A percentile compares a stretch with the other conserved stretches of the same genome.
Evolutionary conservation across 2,797 vertebrate species (phyloP).

Genomic region (Limnodromus scolopaceus): DNA sequence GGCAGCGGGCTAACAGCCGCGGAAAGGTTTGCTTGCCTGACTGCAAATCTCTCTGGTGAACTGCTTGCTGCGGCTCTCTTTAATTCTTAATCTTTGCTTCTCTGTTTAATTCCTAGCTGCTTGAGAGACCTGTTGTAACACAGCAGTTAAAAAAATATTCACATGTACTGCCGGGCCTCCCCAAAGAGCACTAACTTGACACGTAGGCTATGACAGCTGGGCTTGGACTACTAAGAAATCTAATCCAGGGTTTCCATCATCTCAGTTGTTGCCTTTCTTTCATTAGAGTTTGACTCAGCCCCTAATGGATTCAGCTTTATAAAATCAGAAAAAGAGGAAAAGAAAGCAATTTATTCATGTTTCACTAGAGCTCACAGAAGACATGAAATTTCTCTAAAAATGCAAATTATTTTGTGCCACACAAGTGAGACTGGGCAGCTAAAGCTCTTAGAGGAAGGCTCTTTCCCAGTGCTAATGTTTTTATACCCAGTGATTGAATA

Average conservation of each 20-base stretch:
- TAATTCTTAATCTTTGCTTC: conserved; percentile 64
- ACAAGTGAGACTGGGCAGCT: conserved; percentile 69
- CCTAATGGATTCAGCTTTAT: conserved; percentile 78
- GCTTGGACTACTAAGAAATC: conserved; percentile 66
- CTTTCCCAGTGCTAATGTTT: conserved; percentile 80
- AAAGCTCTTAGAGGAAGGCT: conserved; percentile 74
- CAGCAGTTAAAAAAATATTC: conserved; percentile 60
- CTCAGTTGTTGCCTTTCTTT: conserved; percentile 74
- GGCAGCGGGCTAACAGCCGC: background rate
- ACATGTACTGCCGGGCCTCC: conserved; percentile 30
- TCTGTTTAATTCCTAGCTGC: conserved; percentile 70
- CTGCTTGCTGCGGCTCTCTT: conserved; percentile 10
- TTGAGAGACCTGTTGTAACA: conserved; percentile 67
- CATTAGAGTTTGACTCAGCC: conserved; percentile 73
- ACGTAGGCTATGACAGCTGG: conserved; percentile 49
- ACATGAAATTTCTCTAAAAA: conserved; percentile 83
- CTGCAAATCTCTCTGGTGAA: conserved; percentile 6
- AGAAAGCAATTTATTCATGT: conserved; percentile 81
- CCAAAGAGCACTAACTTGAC: conserved; percentile 69
- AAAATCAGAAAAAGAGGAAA: conserved; percentile 75
- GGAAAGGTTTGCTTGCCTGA: background rate
- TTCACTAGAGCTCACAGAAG: conserved; percentile 73
- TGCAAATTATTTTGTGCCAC: conserved; percentile 79
- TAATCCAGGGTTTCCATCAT: conserved; percentile 71
- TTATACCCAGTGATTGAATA: conserved; percentile 77